Evolutionary conservation across 2,888 invertebrate species (phyloP).

Genomic region (Drosophila mimica): DNA sequence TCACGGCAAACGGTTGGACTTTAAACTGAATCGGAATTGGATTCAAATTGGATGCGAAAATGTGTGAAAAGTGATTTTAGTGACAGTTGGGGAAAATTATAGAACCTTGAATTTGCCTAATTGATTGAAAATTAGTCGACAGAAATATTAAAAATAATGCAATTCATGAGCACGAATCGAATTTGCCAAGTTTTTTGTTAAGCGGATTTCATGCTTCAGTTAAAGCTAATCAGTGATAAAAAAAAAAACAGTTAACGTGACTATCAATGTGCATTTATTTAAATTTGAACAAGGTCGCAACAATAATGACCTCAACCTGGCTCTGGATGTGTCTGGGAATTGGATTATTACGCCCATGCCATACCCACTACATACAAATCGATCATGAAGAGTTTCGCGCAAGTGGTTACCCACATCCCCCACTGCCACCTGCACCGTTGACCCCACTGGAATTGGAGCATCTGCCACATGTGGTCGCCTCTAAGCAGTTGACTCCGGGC

Average conservation of each 20-base stretch:
- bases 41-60: slow-evolving; percentile 29
- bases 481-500: slow-evolving; percentile 86
- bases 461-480: slow-evolving; percentile 58
- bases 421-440: slow-evolving; percentile 58
- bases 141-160: slow-evolving; percentile 54
- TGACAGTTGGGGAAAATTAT: slow-evolving; percentile 59
- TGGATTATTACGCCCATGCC: slow-evolving; percentile 24
- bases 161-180: slow-evolving; percentile 62
- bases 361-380: slow-evolving; percentile 79
- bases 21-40: slow-evolving; percentile 1
- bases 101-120: slow-evolving; percentile 63
- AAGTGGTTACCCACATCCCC: slow-evolving; percentile 71
- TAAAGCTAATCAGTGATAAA: slow-evolving; percentile 25
- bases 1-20: slow-evolving; percentile 60
- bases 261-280: slow-evolving; percentile 72
- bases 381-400: slow-evolving; percentile 78
- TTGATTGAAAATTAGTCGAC: slow-evolving; percentile 54
- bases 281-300: slow-evolving; percentile 53
- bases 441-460: slow-evolving; percentile 55
- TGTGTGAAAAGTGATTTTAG: slow-evolving; percentile 45
- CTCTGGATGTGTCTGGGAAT: slow-evolving; percentile 25
- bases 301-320: slow-evolving; percentile 36
- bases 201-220: slow-evolving; percentile 60
- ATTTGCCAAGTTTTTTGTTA: slow-evolving; percentile 61
- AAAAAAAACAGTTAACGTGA: slow-evolving; percentile 47